Percentiles rank a stretch among this genome's conserved stretches.
These are phyloP conservation scores for Hirudinaria manillensis DNA, from an alignment of 2,888 invertebrate species.

Conservation along the genomic window DNA sequence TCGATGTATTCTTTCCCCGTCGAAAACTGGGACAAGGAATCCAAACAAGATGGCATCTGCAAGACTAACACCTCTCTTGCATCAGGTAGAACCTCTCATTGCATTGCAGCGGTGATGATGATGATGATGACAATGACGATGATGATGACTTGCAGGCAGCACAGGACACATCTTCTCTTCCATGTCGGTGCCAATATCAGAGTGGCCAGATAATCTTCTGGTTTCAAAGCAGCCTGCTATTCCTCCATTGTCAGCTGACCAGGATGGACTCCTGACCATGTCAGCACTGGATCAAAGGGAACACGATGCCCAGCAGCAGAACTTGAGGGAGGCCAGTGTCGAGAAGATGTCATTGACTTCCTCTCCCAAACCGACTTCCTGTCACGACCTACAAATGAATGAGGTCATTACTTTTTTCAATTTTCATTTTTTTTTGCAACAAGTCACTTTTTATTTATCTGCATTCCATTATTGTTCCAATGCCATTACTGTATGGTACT, in stretches of 20 bases:
- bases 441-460: background rate
- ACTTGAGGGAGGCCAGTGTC: background rate
- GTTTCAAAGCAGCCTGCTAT: background rate
- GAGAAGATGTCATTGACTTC: background rate
- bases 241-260: background rate
- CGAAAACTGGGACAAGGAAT: constrained; percentile 7
- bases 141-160: background rate
- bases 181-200: background rate
- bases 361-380: background rate
- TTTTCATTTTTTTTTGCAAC: background rate
- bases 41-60: background rate
- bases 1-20: background rate
- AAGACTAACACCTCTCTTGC: background rate
- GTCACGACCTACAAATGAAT: background rate
- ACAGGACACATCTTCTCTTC: background rate
- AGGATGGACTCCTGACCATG: background rate
- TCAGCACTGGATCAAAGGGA: background rate
- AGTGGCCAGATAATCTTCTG: background rate
- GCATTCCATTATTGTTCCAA: too few relatives aligned
- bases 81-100: background rate
- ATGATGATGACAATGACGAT: background rate
- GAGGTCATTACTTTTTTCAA: background rate
- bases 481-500: too few relatives aligned
- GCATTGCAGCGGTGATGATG: background rate
- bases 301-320: background rate